Evolutionary conservation across 2,797 vertebrate species (phyloP).

Genomic region (Pangasius sanitwongsei): DNA sequence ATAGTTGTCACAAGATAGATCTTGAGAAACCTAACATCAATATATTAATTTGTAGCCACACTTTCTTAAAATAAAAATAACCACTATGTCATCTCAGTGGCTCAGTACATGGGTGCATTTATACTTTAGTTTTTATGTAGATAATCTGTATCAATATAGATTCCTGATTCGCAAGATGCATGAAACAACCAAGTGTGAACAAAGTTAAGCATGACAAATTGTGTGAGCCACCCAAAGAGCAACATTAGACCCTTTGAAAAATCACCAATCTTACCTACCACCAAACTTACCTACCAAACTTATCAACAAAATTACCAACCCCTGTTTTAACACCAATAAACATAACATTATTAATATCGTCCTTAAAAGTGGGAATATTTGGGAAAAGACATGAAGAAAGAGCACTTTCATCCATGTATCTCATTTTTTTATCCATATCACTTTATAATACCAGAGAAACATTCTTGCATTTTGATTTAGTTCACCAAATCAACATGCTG

Average conservation of each 20-base stretch:
- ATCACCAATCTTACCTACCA: too few species aligned
- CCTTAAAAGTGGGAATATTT: neutral
- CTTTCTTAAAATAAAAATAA: neutral
- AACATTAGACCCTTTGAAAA: neutral
- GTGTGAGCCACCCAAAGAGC: neutral
- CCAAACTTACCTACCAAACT: neutral
- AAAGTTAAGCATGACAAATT: neutral
- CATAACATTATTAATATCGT: neutral
- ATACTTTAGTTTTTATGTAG: neutral
- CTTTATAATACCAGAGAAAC: neutral
- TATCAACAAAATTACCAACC: neutral
- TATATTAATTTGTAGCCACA: neutral
- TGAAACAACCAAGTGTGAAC: neutral
- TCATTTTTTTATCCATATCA: neutral
- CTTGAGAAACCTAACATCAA: neutral
- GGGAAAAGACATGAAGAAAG: neutral
- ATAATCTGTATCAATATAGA: neutral
- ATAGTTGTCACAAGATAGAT: neutral
- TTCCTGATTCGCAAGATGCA: neutral
- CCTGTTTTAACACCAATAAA: neutral
- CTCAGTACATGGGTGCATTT: neutral
- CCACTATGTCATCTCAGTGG: neutral
- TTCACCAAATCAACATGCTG: neutral
- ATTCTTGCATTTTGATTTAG: neutral
- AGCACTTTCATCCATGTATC: neutral